Evolutionary conservation across 1,140 invertebrate genomes (phyloP).

Genomic region (Leptinotarsa texana): DNA sequence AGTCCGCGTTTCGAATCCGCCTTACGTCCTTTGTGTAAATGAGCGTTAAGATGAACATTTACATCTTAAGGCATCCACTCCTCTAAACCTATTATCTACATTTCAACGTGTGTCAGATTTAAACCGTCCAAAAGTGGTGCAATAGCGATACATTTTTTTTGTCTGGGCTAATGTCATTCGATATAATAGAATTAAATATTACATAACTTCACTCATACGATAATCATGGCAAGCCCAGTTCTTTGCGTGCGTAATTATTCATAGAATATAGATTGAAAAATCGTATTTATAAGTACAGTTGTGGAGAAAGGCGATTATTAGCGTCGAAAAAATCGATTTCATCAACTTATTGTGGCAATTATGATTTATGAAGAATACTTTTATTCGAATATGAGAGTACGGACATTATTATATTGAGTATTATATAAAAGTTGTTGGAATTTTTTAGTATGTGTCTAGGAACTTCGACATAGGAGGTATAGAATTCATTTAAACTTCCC

Average conservation of each 20-base stretch:
- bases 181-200: slow-evolving; percentile 15
- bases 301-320: slow-evolving; percentile 9
- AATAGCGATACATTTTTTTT: not conserved
- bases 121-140: not conserved
- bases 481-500: no score
- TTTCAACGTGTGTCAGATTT: not conserved
- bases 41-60: no score
- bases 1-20: no score
- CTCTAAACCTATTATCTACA: no score
- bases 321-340: slow-evolving; percentile 4
- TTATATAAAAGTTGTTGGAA: no score
- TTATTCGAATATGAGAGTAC: no score
- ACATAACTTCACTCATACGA: slow-evolving; percentile 9
- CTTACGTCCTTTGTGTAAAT: no score
- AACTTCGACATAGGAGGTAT: no score
- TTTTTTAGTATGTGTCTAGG: no score
- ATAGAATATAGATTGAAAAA: slow-evolving; percentile 38
- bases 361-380: not conserved
- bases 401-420: no score
- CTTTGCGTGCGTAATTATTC: slow-evolving; percentile 27
- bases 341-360: slow-evolving; percentile 10
- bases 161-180: not conserved
- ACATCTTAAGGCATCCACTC: no score
- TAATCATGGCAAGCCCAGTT: slow-evolving; percentile 17
- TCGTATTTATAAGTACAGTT: slow-evolving; percentile 12